Percentiles rank a stretch among this genome's conserved stretches.
phyloP scores from a whole-genome alignment of 2,113 vertebrate species.

The Colius striatus region DNA sequence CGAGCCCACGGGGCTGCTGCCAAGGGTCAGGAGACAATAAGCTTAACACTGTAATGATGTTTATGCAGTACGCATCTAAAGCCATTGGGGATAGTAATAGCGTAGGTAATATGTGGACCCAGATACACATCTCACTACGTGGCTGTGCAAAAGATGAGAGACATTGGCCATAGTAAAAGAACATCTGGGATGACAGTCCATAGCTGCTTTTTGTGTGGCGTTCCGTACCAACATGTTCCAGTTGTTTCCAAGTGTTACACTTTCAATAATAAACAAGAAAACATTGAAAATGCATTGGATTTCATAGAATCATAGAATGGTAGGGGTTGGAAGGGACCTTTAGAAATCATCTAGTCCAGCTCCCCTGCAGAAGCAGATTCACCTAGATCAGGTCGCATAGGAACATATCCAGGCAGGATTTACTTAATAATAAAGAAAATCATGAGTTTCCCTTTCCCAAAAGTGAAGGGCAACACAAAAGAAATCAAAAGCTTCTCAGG shows the following conservation, averaged over 20 bases:
- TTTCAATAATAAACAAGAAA: neutral
- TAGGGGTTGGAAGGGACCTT: too few relatives aligned
- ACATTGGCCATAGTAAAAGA: neutral
- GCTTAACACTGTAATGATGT: neutral
- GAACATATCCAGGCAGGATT: too few relatives aligned
- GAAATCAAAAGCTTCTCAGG: neutral
- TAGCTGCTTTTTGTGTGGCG: neutral
- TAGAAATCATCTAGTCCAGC: too few relatives aligned
- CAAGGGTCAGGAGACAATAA: neutral
- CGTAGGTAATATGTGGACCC: neutral
- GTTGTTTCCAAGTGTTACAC: neutral
- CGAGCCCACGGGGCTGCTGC: neutral
- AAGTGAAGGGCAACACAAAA: neutral
- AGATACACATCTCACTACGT: neutral
- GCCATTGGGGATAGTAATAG: accelerated
- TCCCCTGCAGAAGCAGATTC: too few relatives aligned
- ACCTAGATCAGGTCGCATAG: too few relatives aligned
- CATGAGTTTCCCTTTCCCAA: neutral
- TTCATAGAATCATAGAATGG: too few relatives aligned
- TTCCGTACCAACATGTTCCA: neutral
- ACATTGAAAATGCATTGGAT: neutral
- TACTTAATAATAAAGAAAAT: neutral
- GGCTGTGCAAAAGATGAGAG: neutral
- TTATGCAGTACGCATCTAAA: neutral
- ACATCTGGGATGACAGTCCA: neutral